Percentiles rank a stretch among this genome's conserved stretches.
phyloP scores from a whole-genome alignment of 2,113 vertebrate genomes.

The Cricetomys ansorgei region DNA sequence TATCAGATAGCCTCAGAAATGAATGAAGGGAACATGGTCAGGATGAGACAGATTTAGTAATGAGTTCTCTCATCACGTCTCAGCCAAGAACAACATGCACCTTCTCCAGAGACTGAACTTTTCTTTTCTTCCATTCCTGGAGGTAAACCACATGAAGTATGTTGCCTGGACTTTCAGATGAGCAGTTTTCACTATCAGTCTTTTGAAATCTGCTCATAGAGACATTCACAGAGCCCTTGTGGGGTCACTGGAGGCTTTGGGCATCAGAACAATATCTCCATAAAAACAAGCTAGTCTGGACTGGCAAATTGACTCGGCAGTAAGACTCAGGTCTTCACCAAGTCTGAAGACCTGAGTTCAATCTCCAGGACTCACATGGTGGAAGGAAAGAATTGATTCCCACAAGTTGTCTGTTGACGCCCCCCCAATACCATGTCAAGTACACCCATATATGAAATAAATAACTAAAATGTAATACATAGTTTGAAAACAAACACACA shows the following conservation, averaged over 20 bases:
- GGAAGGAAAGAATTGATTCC: not conserved
- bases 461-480: not conserved
- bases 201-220: constrained; percentile 31
- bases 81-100: constrained; percentile 55
- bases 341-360: not conserved
- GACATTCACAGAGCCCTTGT: not conserved
- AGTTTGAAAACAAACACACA: no score
- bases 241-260: not conserved
- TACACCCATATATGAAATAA: not conserved
- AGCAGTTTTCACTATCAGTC: constrained; percentile 10
- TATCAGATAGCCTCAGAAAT: not conserved
- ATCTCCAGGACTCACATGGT: not conserved
- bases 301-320: not conserved
- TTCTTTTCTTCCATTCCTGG: constrained; percentile 62
- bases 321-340: no score
- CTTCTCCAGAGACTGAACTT: constrained; percentile 57
- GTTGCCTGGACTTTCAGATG: constrained; percentile 48
- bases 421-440: not conserved
- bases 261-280: constrained; percentile 39
- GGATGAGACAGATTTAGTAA: constrained; percentile 46
- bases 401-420: not conserved
- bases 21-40: constrained; percentile 43
- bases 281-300: not conserved
- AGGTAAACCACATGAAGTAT: not conserved
- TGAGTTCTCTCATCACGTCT: constrained; percentile 50